These are phyloP conservation scores for Anthoscopus minutus DNA, from an alignment of 2,113 vertebrate genomes.

Conservation along the genomic window DNA sequence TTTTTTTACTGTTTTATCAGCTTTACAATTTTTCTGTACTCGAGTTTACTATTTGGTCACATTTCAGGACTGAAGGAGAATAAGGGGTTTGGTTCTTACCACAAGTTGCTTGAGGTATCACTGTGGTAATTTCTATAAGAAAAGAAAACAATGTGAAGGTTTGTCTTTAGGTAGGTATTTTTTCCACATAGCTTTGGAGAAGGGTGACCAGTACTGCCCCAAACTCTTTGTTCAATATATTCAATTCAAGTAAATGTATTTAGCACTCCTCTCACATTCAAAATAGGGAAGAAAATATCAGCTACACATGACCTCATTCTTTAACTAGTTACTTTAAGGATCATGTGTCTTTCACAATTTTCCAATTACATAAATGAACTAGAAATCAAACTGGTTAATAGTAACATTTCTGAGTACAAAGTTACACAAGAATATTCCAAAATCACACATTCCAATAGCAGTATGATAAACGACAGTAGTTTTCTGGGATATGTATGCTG, in stretches of 20 bases:
- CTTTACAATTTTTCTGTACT: background rate
- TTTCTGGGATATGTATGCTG: background rate
- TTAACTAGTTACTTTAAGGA: background rate
- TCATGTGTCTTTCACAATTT: background rate
- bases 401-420: background rate
- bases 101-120: background rate
- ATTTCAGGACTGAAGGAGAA: background rate
- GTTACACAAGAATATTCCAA: background rate
- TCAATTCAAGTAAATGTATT: background rate
- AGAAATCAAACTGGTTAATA: background rate
- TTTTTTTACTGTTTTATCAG: background rate
- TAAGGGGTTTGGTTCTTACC: conserved; percentile 16
- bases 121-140: background rate
- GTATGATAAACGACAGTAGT: background rate
- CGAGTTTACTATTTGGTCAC: background rate
- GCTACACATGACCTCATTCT: background rate
- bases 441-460: background rate
- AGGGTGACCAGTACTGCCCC: background rate
- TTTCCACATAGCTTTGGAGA: background rate
- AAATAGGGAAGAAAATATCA: background rate
- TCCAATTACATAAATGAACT: background rate
- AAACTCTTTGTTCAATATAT: background rate
- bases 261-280: background rate
- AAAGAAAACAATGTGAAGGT: background rate
- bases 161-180: background rate